Evolutionary conservation across 2,113 vertebrate species (phyloP).

Genomic region (Melospiza georgiana): DNA sequence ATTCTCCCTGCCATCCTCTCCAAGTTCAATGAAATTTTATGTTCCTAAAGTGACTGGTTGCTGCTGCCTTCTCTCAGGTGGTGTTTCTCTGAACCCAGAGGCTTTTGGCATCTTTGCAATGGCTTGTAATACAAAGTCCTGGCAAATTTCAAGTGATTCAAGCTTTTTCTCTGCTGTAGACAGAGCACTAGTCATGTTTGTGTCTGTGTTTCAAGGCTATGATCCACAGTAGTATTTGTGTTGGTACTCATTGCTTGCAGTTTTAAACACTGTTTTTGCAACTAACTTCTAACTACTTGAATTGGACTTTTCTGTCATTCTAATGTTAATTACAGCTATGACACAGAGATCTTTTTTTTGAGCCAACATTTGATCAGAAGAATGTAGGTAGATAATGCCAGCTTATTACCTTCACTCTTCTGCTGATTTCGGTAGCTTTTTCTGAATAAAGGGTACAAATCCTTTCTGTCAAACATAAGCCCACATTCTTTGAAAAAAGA

Average conservation of each 20-base stretch:
- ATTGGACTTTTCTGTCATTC: neutral
- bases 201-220: neutral
- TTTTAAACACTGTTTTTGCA: neutral
- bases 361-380: neutral
- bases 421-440: neutral
- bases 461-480: neutral
- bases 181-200: neutral
- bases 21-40: neutral
- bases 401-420: neutral
- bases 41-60: neutral
- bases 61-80: neutral
- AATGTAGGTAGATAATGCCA: neutral
- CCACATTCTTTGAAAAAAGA: neutral
- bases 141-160: neutral
- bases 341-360: neutral
- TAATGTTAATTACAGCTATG: neutral
- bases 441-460: neutral
- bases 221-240: neutral
- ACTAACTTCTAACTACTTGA: slow-evolving; percentile 1
- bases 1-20: neutral
- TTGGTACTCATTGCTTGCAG: neutral
- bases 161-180: neutral
- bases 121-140: neutral
- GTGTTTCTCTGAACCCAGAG: neutral
- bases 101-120: neutral